These are phyloP conservation scores for Cetonia aurata DNA, from an alignment of 2,888 invertebrate genomes.

Conservation along the genomic window DNA sequence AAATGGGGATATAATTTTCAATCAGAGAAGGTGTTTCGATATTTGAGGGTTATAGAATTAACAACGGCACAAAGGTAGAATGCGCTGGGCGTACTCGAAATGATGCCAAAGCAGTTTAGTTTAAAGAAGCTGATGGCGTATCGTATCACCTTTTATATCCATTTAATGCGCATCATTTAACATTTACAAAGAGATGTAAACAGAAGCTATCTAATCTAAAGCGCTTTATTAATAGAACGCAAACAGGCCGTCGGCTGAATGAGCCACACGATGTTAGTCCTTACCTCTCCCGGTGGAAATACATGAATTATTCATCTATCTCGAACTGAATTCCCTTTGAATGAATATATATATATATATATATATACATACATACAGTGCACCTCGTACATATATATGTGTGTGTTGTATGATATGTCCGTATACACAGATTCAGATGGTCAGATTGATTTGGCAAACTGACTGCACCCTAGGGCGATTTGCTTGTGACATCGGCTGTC, in stretches of 20 bases:
- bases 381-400: no score
- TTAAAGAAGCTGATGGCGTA: constrained; percentile 27
- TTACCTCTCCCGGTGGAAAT: constrained; percentile 60
- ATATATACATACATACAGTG: no score
- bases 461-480: constrained; percentile 59
- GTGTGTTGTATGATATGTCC: constrained; percentile 61
- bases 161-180: constrained; percentile 61
- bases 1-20: no score
- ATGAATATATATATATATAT: constrained; percentile 60
- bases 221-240: constrained; percentile 64
- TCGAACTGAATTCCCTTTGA: constrained; percentile 64
- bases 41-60: no score
- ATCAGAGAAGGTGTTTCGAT: no score
- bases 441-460: constrained; percentile 59
- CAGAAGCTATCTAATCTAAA: constrained; percentile 62
- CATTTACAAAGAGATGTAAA: constrained; percentile 61
- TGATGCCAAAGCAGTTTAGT: constrained; percentile 1
- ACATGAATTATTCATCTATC: constrained; percentile 65
- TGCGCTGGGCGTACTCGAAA: no score
- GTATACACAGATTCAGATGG: constrained; percentile 57
- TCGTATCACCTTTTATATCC: constrained; percentile 46
- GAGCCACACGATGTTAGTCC: constrained; percentile 58
- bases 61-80: no score
- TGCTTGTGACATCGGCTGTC: constrained; percentile 51
- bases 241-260: constrained; percentile 61